These are phyloP conservation scores for Cybosia mesomella DNA, from an alignment of 2,888 invertebrate genomes.

Conservation along the genomic window DNA sequence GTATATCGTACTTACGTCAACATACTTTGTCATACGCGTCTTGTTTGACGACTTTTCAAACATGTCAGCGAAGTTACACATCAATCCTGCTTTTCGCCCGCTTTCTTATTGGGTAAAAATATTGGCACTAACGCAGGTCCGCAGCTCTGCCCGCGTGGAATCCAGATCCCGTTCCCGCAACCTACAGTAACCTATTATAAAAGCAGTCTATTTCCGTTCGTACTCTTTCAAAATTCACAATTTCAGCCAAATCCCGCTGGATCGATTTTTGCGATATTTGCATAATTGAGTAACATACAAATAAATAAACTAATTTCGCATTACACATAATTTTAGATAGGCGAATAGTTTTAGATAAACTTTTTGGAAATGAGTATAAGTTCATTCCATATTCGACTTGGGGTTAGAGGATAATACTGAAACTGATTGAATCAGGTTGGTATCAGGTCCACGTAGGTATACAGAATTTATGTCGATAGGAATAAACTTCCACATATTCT, in stretches of 20 bases:
- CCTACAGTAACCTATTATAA: too few relatives aligned
- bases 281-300: not conserved
- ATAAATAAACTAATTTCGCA: not conserved
- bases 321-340: not conserved
- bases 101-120: conserved; percentile 29
- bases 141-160: not conserved
- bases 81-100: conserved; percentile 14
- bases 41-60: conserved; percentile 31
- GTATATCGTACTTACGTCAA: conserved; percentile 33
- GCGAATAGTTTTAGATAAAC: not conserved
- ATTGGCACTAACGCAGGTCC: not conserved
- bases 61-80: conserved; percentile 19
- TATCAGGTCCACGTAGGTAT: too few relatives aligned
- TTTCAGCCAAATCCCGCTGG: too few relatives aligned
- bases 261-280: too few relatives aligned
- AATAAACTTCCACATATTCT: too few relatives aligned
- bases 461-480: too few relatives aligned
- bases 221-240: too few relatives aligned
- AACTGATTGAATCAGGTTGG: too few relatives aligned
- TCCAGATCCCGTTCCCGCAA: too few relatives aligned
- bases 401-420: not conserved
- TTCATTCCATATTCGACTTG: not conserved
- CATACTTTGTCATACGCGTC: conserved; percentile 22
- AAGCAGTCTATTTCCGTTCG: too few relatives aligned
- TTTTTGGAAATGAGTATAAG: not conserved